A percentile compares a stretch with the other conserved stretches of the same genome.
Conservation (phyloP, 2,888 invertebrate genomes). For the Torymus auratus region DNA sequence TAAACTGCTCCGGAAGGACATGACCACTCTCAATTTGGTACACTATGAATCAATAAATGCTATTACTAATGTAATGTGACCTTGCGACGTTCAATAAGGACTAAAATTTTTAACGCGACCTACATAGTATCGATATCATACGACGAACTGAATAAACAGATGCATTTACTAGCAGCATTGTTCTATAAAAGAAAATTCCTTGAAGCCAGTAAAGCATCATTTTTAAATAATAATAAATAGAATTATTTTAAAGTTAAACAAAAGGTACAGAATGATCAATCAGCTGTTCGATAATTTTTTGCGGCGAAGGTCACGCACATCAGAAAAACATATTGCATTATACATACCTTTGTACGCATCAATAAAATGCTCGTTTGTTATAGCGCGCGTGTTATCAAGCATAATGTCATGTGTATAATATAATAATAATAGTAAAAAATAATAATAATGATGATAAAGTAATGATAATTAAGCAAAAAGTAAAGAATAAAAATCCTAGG, state of each 20-base stretch:
- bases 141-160: too few relatives aligned
- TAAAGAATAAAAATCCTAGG: constrained; percentile 46
- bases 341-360: constrained; percentile 49
- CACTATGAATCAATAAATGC: neutral
- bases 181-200: too few relatives aligned
- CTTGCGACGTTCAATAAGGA: neutral
- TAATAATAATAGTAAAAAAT: constrained; percentile 23
- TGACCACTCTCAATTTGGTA: neutral
- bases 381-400: constrained; percentile 47
- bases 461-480: constrained; percentile 3
- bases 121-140: too few relatives aligned
- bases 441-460: constrained; percentile 7
- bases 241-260: too few relatives aligned
- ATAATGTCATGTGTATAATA: constrained; percentile 53
- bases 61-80: constrained; percentile 1
- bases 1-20: too few relatives aligned
- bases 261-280: constrained; percentile 9
- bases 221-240: too few relatives aligned
- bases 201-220: too few relatives aligned
- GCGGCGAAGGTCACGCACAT: constrained; percentile 16
- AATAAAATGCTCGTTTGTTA: constrained; percentile 38
- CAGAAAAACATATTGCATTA: constrained; percentile 46
- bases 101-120: constrained; percentile 2
- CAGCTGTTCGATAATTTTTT: constrained; percentile 24
- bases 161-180: too few relatives aligned